Evolutionary conservation across 1,140 invertebrate species (phyloP), one percentile per base, ranked within the genome.

Genomic region (Hycleus phaleratus): DNA sequence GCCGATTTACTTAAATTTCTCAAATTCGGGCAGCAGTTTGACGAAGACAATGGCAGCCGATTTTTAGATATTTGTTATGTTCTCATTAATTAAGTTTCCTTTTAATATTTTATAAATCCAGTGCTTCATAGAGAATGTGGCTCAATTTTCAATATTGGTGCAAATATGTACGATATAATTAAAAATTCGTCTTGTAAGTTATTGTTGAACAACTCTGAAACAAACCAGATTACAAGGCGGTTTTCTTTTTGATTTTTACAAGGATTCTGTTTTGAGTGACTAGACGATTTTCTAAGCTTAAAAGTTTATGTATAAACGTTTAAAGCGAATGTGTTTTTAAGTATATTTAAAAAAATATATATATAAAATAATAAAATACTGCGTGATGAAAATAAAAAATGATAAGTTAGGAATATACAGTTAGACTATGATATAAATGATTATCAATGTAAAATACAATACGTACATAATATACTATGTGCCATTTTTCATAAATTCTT

Each of bases 391-490:
- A 59, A 67, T 32, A 32, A 32, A 32, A 32, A 32, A 32, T 32
- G 32, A 62, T 64, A 66, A 68, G 58, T 72, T 72, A 72, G 47
- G 71, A 63, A 65, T 68, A 73, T 72, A 69, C 70, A 73, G 67
- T 63, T 70, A 72, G 70, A 72, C 47, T 67, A 68, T 60, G 61
- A 63, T 61, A 66, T 69, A 65, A 73, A 73, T 69, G 66, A 72
- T 71, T 73, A 73, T 72, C 70, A 70, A 73, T 73, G 72, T 73
- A 73, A 73, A 71, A 72, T 73, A 73, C 70, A 72, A 68, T 73
- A 72, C 71, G 72, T 73, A 73, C 72, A 73, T 73, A 73, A 73
- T 73, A 73, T 73, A 73, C 65, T 73, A 73, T 73, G 71, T 73
- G 72, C 72, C 72, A 73, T 73, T 73, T 73, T 73, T 73, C 68